phyloP scores from a whole-genome alignment of 2,888 invertebrate species.

The Drepana falcataria region DNA sequence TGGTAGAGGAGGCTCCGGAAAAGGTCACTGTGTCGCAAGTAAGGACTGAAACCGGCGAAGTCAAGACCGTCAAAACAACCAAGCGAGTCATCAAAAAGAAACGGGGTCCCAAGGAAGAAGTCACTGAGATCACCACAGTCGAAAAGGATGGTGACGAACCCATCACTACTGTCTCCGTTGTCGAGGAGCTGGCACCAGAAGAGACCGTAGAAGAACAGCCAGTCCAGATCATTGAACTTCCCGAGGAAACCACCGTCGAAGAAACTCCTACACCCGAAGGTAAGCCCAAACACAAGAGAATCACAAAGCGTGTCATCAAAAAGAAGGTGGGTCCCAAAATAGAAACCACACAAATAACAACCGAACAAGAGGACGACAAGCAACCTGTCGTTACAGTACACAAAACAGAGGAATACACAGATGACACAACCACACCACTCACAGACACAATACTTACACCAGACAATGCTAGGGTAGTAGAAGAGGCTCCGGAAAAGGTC shows the following conservation, averaged over 20 bases:
- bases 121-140: constrained; percentile 55
- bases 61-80: constrained; percentile 34
- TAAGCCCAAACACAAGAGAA: constrained; percentile 23
- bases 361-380: constrained; percentile 6
- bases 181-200: no score
- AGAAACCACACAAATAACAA: constrained; percentile 36
- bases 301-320: constrained; percentile 30
- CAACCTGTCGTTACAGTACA: constrained; percentile 48
- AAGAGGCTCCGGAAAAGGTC: no score
- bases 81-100: constrained; percentile 58
- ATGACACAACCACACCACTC: no score
- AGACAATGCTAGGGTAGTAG: no score
- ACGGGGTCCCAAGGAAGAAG: constrained; percentile 53
- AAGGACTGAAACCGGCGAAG: no score
- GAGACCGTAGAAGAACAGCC: no score
- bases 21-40: no score
- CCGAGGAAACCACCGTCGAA: no score
- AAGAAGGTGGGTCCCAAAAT: constrained; percentile 33
- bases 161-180: not conserved
- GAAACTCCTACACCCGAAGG: constrained; percentile 10
- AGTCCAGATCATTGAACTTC: no score
- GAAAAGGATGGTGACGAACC: constrained; percentile 38
- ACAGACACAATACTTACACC: no score
- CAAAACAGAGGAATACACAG: constrained; percentile 2
- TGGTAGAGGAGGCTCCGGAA: no score